Percentiles rank a stretch among this genome's conserved stretches.
phyloP scores from a whole-genome alignment of 2,888 invertebrate genomes.

The Pandemis cinnamomeana region DNA sequence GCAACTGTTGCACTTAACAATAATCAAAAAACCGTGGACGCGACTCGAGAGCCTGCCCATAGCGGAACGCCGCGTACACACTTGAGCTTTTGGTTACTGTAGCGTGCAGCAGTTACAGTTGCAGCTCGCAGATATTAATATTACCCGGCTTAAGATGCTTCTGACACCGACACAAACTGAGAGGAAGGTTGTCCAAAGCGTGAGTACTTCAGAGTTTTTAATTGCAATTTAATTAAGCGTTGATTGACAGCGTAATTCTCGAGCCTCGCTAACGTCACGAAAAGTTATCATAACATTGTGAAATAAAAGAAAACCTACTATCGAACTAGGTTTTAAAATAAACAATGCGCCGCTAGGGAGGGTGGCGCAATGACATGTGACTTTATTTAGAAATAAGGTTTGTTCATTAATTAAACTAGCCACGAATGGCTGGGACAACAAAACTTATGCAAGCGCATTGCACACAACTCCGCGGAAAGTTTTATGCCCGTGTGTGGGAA shows the following conservation, averaged over 20 bases:
- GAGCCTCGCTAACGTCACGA: slow-evolving; percentile 9
- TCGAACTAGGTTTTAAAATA: not conserved
- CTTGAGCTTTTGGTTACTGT: too few species aligned
- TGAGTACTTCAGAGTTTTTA: slow-evolving; percentile 25
- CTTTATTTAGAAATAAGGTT: slow-evolving; percentile 1
- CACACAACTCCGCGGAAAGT: not conserved
- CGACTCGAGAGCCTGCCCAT: too few species aligned
- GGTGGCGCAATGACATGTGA: not conserved
- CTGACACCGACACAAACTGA: not conserved
- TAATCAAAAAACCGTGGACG: too few species aligned
- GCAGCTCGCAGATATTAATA: too few species aligned
- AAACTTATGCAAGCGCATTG: slow-evolving; percentile 2
- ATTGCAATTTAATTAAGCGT: slow-evolving; percentile 33
- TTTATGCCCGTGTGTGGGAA: not conserved
- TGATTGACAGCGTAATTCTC: slow-evolving; percentile 13
- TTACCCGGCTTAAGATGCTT: not conserved
- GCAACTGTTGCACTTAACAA: too few species aligned
- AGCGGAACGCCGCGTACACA: too few species aligned
- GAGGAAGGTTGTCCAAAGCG: slow-evolving; percentile 22
- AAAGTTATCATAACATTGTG: slow-evolving; percentile 15
- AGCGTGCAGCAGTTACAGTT: too few species aligned
- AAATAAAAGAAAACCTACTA: slow-evolving; percentile 8
- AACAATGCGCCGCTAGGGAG: not conserved
- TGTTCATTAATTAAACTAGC: not conserved
- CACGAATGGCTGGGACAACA: not conserved